Conservation (phyloP, 2,888 invertebrate genomes). For the Spisula subtruncata region DNA sequence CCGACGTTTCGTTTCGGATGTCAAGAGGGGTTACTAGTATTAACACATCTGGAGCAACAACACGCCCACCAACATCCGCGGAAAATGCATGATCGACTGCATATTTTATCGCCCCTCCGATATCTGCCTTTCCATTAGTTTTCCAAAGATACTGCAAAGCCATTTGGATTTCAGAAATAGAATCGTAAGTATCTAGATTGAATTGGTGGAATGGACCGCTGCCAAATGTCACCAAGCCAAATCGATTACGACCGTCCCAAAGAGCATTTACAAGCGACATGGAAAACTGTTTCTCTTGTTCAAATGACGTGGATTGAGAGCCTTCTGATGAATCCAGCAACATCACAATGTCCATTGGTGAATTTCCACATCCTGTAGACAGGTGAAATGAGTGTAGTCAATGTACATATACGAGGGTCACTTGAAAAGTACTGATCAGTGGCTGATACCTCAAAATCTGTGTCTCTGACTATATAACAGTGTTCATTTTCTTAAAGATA, state of each 20-base stretch:
- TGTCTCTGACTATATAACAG: no score
- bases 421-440: no score
- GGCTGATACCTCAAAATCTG: no score
- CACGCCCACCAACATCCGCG: neutral
- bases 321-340: neutral
- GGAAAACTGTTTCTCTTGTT: slow-evolving; percentile 17
- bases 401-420: no score
- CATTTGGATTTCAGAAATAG: neutral
- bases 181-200: neutral
- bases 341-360: slow-evolving; percentile 22
- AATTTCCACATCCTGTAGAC: slow-evolving; percentile 23
- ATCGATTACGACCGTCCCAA: slow-evolving; percentile 12
- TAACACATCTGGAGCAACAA: neutral
- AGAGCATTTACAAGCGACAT: neutral
- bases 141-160: neutral
- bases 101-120: neutral
- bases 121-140: slow-evolving; percentile 22
- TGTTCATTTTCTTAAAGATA: no score
- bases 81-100: neutral
- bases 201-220: neutral
- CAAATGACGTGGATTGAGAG: neutral
- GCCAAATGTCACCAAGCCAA: slow-evolving; percentile 1
- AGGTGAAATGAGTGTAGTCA: neutral
- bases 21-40: slow-evolving; percentile 15
- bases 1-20: neutral